Evolutionary conservation across 2,797 vertebrate genomes (phyloP), one percentile per base, ranked within the genome.

Genomic region (Sebastes dallii): DNA sequence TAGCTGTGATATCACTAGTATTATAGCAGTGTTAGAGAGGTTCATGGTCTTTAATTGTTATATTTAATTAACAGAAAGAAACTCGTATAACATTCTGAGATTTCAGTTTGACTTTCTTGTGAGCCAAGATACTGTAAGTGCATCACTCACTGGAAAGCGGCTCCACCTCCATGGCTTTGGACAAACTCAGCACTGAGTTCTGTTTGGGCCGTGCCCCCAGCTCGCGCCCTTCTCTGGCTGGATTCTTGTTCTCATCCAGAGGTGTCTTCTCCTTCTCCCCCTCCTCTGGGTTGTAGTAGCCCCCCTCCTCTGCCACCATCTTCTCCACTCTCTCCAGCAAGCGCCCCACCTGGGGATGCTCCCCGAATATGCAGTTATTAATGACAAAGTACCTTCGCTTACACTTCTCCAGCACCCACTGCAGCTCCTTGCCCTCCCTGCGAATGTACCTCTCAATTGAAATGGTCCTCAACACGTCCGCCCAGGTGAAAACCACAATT

Each of bases 401-500:
- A 8, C 96, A 96, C 81, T 94, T 95, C 11, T 96, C 94, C 84
- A 96, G 81, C 70, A 96, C 94, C 94, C 90, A 92, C 89, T 95
- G 88, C 56, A 96, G 94, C 3, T 95, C 92, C 65, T 92, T 90
- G 11, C 96, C 96, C 78, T 96, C 95, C 58, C 95, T 90, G 67
- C 93, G 94, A 60, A 96, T 96, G 85, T 96, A 95, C 67, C 96
- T 90, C 85, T 96, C 95, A 0, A 96, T 95, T 27, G 96, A 92
- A 75, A 94, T 95, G 29, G 72, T 93, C 83, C 78, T 89, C 79
- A 96, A 64, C 68, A 95, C 88, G 7, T 96, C 94, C 0, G 95
- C 95, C 96, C 95, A 96, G 7, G 93, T 95, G 91, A 96, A 96
- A 74, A 96, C 95, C 80, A 96, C 91, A 2, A 96, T 85, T 0